phyloP scores from a whole-genome alignment of 2,113 vertebrate species.

The Baryphthengus martii region DNA sequence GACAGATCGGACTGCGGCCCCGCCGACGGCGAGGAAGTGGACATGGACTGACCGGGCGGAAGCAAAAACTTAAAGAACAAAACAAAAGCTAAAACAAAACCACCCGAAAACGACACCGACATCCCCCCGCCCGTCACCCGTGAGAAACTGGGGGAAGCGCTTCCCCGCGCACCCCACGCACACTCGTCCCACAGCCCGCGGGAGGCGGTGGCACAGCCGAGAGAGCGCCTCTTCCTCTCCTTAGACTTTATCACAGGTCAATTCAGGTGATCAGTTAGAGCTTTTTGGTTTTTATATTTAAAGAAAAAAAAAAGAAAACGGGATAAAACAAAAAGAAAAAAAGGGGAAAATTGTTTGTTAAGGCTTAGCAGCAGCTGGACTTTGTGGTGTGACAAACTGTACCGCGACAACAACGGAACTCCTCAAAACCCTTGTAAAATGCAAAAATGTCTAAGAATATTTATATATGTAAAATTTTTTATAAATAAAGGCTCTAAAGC shows the following conservation, averaged over 20 bases:
- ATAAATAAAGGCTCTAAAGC: slow-evolving; percentile 87
- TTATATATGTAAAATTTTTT: slow-evolving; percentile 99
- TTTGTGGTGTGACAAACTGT: slow-evolving; percentile 80
- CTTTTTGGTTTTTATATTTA: slow-evolving; percentile 65
- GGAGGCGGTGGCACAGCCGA: not conserved
- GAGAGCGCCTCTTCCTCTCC: slow-evolving; percentile 32
- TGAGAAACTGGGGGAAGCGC: not conserved
- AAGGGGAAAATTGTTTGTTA: slow-evolving; percentile 30
- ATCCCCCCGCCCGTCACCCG: not conserved
- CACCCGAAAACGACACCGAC: not conserved
- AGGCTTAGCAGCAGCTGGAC: slow-evolving; percentile 72
- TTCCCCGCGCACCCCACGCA: slow-evolving; percentile 28
- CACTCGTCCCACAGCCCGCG: slow-evolving; percentile 72
- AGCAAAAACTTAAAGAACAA: not conserved
- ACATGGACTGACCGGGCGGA: slow-evolving; percentile 82
- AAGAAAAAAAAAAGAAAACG: not conserved
- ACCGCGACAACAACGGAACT: slow-evolving; percentile 84
- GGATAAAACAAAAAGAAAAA: not conserved
- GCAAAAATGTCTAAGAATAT: slow-evolving; percentile 97
- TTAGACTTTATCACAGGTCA: slow-evolving; percentile 73
- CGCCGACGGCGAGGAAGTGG: slow-evolving; percentile 81
- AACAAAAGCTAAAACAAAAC: not conserved
- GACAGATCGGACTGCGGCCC: slow-evolving; percentile 73
- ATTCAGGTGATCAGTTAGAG: slow-evolving; percentile 81
- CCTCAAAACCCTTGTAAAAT: slow-evolving; percentile 93